These are phyloP conservation scores for Danio tinwini DNA, from an alignment of 2,797 vertebrate species.

Conservation along the genomic window DNA sequence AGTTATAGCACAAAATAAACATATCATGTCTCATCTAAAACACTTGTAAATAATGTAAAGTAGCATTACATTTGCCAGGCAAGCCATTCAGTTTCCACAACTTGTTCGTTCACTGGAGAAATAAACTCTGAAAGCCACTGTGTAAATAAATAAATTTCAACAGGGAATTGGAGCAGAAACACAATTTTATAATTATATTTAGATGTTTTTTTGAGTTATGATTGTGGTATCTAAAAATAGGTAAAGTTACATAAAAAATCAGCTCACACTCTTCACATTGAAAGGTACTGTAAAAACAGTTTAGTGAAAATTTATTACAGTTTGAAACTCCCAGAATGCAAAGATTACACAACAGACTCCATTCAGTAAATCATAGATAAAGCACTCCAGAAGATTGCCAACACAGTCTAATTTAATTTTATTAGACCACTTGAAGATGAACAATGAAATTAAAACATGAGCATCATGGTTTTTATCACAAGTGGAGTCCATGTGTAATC, in stretches of 20 bases:
- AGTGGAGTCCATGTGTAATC: background rate
- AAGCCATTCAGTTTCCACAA: no score
- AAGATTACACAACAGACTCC: slow-evolving; percentile 7
- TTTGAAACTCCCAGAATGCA: background rate
- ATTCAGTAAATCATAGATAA: slow-evolving; percentile 14
- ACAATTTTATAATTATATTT: no score
- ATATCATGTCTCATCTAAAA: no score
- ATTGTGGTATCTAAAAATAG: no score
- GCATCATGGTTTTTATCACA: background rate
- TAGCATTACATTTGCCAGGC: no score
- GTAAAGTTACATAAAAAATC: background rate
- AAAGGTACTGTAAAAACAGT: background rate
- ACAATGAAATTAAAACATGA: slow-evolving; percentile 1
- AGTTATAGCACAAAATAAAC: no score
- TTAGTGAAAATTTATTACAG: background rate
- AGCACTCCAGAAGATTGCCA: slow-evolving; percentile 2
- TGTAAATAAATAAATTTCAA: no score
- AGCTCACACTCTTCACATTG: background rate
- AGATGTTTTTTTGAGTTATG: no score
- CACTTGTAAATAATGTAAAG: no score
- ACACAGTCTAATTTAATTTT: background rate
- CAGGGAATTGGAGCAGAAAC: no score
- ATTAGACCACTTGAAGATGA: background rate
- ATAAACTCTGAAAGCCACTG: no score
- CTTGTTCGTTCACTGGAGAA: no score